Base-by-base conservation (phyloP, 2,888 invertebrate species). In the Campoplex nolae region DNA sequence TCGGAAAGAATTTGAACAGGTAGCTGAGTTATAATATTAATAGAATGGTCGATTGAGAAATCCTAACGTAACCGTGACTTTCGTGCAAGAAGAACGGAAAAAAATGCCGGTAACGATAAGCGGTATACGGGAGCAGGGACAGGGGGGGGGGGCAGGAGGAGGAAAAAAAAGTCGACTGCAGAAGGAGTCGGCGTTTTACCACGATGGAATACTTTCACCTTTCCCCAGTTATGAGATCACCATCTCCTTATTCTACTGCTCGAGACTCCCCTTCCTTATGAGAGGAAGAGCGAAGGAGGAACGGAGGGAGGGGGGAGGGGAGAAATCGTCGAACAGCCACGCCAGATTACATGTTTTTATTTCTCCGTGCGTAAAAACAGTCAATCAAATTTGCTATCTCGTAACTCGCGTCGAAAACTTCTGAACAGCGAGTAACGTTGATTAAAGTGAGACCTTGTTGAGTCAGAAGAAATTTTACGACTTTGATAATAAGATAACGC, bases 191-290 rank as follows among this genome's bases (percentile, higher is more conserved):
- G 65, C 83, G 88, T 89, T 89, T 90, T 90, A 88, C 86, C 83
- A 88, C 87, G 85, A 88, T 90, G 90, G 90, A 93, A 92, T 90
- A 92, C 93, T 94, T 94, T 94, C 94, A 92, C 94, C 93, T 94
- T 94, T 94, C 93, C 91, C 93, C 91, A 79, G 92, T 93, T 93
- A 94, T 93, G 92, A 93, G 93, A 94, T 93, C 92, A 92, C 91
- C 91, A 90, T 92, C 91, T 90, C 87, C 82, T 87, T 86, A 86
- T 86, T 86, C 78, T 84, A 84, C 78, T 76, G 87, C 86, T 85
- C 87, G 85, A 48, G 42, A 79, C 68, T 35, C 56, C 68, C 56
- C 70, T 67, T 23, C 16, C 51, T 35, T 73, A 18, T 58, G 23
- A 2, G 42, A 62, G 4, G 28, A 32, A 62, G 58, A 62, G 13